These are phyloP conservation scores for Platichthys flesus DNA, from an alignment of 2,113 vertebrate species.

Conservation along the genomic window DNA sequence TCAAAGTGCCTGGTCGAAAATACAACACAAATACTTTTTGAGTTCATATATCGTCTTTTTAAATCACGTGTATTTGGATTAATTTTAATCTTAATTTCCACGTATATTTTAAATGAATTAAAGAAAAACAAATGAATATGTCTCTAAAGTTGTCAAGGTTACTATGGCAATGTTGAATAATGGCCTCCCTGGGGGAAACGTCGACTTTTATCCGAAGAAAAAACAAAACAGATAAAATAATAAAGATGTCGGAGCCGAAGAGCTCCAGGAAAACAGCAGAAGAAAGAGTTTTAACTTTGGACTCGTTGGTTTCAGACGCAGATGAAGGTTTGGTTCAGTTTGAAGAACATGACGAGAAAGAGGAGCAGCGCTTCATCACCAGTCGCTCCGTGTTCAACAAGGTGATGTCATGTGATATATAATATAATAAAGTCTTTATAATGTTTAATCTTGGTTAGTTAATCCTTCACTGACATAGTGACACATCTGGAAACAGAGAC, in stretches of 20 bases:
- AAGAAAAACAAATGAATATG: neutral
- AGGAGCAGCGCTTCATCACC: constrained; percentile 73
- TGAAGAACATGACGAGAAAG: constrained; percentile 70
- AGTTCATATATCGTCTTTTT: neutral
- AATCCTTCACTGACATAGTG: too few relatives aligned
- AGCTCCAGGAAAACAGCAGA: neutral
- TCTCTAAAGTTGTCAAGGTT: neutral
- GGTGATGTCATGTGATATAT: neutral
- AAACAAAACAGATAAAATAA: neutral
- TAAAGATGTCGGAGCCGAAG: constrained; percentile 24
- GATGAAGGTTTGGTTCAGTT: constrained; percentile 71
- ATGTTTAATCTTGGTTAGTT: too few relatives aligned
- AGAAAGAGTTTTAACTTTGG: neutral
- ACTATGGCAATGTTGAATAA: constrained; percentile 47
- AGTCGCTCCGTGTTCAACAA: constrained; percentile 76
- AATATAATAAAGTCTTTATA: too few relatives aligned
- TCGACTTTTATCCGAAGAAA: neutral
- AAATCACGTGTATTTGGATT: too few relatives aligned
- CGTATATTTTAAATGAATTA: neutral
- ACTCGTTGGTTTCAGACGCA: constrained; percentile 24
- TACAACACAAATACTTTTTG: accelerated
- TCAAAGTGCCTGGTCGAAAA: constrained; percentile 40
- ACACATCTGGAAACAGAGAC: too few relatives aligned
- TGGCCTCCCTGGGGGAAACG: too few relatives aligned
- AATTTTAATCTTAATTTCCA: neutral